These are phyloP conservation scores for Pilophorus perplexus DNA, from an alignment of 2,888 invertebrate genomes.

Conservation along the genomic window DNA sequence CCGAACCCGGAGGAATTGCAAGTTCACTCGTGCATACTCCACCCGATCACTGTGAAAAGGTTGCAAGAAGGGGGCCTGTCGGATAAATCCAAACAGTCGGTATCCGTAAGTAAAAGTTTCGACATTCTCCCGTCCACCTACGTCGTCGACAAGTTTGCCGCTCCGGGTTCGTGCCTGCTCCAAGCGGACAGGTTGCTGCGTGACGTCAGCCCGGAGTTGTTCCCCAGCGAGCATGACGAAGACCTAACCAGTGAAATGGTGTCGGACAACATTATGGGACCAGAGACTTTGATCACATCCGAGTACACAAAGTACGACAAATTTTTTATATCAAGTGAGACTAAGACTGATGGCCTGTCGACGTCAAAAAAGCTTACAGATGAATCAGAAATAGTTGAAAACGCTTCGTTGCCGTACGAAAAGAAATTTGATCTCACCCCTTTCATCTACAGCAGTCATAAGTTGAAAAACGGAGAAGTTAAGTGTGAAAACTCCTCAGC, in stretches of 20 bases:
- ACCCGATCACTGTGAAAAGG: constrained; percentile 11
- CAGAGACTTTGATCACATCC: no score
- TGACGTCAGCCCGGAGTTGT: no score
- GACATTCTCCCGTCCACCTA: constrained; percentile 22
- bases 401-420: neutral
- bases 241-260: constrained; percentile 34
- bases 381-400: no score
- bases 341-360: no score
- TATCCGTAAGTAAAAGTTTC: constrained; percentile 31
- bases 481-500: no score
- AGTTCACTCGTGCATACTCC: constrained; percentile 22
- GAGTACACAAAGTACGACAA: no score
- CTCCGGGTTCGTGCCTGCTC: neutral
- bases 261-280: constrained; percentile 29
- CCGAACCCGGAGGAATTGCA: constrained; percentile 14
- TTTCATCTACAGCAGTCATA: neutral
- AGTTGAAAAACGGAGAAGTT: no score
- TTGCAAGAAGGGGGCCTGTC: neutral
- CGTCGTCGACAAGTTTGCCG: neutral
- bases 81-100: constrained; percentile 12
- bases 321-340: no score
- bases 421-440: no score
- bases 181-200: neutral
- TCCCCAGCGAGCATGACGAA: constrained; percentile 12
- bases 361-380: no score